Conservation (phyloP, 1,140 invertebrate species). For the Eurosta solidaginis region DNA sequence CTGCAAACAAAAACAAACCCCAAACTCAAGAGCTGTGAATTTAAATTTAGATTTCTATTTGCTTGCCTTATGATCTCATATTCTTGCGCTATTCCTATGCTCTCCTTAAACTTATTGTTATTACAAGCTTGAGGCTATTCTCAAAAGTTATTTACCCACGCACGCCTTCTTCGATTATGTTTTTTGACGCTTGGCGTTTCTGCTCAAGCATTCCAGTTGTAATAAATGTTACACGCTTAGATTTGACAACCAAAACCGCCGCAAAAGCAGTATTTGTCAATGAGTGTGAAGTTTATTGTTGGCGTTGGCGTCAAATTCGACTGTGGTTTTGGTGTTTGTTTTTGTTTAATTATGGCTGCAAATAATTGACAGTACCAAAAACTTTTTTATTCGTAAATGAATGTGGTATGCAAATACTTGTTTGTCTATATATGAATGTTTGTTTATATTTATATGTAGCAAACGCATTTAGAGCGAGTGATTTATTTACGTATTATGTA, state of each 20-base stretch:
- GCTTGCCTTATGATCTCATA: no score
- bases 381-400: background rate
- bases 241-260: slow-evolving; percentile 28
- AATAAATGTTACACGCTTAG: slow-evolving; percentile 19
- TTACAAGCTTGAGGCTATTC: background rate
- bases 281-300: slow-evolving; percentile 28
- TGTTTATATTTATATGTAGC: no score
- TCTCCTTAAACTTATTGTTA: background rate
- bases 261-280: slow-evolving; percentile 47
- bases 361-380: slow-evolving; percentile 45
- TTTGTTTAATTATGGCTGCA: slow-evolving; percentile 55
- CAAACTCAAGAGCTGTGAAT: background rate
- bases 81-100: background rate
- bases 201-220: slow-evolving; percentile 21
- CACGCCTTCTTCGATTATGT: background rate
- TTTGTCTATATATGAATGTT: background rate
- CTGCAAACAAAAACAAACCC: background rate
- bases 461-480: no score
- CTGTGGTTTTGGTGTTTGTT: slow-evolving; percentile 44
- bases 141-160: background rate
- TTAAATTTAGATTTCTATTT: background rate
- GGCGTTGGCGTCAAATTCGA: slow-evolving; percentile 35
- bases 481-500: background rate
- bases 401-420: background rate
- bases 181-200: background rate